phyloP scores from a whole-genome alignment of 2,888 invertebrate species.

The Archaeoteleia sp. region DNA sequence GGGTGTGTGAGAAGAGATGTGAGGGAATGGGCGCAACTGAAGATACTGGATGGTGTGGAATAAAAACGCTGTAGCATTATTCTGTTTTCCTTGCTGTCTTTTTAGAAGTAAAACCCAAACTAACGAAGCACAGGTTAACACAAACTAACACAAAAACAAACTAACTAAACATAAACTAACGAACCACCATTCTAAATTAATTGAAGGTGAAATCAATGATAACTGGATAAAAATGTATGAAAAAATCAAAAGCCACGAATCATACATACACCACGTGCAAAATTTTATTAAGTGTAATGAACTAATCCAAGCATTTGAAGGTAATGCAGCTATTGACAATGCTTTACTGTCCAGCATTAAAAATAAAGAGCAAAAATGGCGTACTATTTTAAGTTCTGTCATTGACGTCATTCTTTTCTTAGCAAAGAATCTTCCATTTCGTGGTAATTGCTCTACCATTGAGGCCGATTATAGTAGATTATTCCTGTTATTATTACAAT shows the following conservation, averaged over 20 bases:
- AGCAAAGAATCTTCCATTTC: slow-evolving; percentile 1
- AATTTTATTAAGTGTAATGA: slow-evolving; percentile 11
- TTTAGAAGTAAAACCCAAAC: too few species aligned
- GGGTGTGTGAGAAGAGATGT: too few species aligned
- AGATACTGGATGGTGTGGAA: slow-evolving; percentile 21
- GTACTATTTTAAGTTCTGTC: slow-evolving; percentile 8
- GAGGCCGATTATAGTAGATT: too few species aligned
- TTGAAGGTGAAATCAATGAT: slow-evolving; percentile 10
- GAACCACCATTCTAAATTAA: slow-evolving; percentile 1
- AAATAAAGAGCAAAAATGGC: slow-evolving; percentile 15
- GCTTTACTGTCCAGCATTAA: slow-evolving; percentile 1
- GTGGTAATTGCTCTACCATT: too few species aligned
- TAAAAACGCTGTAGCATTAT: background rate
- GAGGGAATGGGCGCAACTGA: too few species aligned
- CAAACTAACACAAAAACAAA: too few species aligned
- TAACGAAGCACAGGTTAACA: too few species aligned
- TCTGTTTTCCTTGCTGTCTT: slow-evolving; percentile 13
- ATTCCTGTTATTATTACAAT: too few species aligned
- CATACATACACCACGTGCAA: slow-evolving; percentile 3
- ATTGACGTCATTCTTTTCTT: slow-evolving; percentile 10
- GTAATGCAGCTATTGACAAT: slow-evolving; percentile 2
- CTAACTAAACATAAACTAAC: background rate
- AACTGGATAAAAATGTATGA: slow-evolving; percentile 21
- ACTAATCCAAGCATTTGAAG: background rate
- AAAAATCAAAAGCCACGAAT: slow-evolving; percentile 12